Conservation (phyloP, 2,888 invertebrate species). For the Eupithecia subfuscata region DNA sequence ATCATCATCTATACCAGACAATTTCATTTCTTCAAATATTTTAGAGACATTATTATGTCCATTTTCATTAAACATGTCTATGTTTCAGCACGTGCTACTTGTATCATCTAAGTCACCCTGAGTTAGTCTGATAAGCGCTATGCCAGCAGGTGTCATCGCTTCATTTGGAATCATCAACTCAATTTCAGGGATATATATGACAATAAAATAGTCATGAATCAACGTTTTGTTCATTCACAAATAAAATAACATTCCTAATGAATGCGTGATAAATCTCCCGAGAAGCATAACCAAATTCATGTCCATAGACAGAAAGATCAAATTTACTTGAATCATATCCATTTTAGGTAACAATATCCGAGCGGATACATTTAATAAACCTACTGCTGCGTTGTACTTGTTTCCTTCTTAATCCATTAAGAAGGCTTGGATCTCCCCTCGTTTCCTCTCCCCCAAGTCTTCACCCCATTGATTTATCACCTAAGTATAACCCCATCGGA, state of each 20-base stretch:
- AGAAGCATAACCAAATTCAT: not conserved
- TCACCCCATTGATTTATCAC: slow-evolving; percentile 30
- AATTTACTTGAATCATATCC: not conserved
- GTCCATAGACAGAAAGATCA: not conserved
- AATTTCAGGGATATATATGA: slow-evolving; percentile 42
- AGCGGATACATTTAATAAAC: not conserved
- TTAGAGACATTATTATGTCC: not conserved
- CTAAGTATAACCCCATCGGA: slow-evolving; percentile 68
- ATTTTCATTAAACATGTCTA: not conserved
- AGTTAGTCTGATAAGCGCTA: not conserved
- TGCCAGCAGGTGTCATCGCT: not conserved
- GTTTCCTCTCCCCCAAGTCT: slow-evolving; percentile 50
- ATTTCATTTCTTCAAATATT: not conserved
- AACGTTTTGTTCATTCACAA: not conserved
- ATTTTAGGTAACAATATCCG: not conserved
- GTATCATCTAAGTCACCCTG: not conserved
- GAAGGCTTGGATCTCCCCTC: slow-evolving; percentile 34
- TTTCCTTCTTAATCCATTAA: slow-evolving; percentile 3
- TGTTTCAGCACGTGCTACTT: not conserved
- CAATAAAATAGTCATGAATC: slow-evolving; percentile 41
- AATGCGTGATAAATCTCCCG: not conserved
- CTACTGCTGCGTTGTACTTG: slow-evolving; percentile 8
- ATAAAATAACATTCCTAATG: not conserved
- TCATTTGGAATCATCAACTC: not conserved
- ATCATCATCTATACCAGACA: not conserved